Evolutionary conservation across 2,888 invertebrate genomes (phyloP).

Genomic region (Lordiphosa andalusiaca): DNA sequence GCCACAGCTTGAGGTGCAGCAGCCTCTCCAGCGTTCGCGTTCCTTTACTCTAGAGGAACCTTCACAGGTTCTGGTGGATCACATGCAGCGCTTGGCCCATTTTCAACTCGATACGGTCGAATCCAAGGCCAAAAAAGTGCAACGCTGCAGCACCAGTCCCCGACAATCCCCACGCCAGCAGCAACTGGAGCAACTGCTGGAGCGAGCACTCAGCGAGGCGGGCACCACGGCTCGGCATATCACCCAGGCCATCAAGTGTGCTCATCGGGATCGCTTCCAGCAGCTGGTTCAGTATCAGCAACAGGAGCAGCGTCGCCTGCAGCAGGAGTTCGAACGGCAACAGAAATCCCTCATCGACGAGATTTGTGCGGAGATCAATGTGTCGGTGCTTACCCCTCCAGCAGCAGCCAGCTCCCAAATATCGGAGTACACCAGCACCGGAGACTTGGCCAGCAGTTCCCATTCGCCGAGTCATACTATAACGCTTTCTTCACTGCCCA

Average conservation of each 20-base stretch:
- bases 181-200: conserved; percentile 39
- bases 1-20: conserved; percentile 15
- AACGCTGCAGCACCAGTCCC: conserved; percentile 21
- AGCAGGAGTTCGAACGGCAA: conserved; percentile 85
- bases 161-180: conserved; percentile 19
- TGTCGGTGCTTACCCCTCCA: conserved; percentile 30
- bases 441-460: conserved; percentile 22
- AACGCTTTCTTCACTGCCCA: conserved; percentile 5
- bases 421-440: conserved; percentile 50
- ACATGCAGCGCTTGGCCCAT: conserved; percentile 64
- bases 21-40: conserved; percentile 83
- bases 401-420: background rate
- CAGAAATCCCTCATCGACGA: conserved; percentile 82
- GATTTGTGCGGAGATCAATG: conserved; percentile 65
- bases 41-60: conserved; percentile 90
- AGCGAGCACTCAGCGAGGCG: conserved; percentile 23
- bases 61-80: conserved; percentile 85
- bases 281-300: conserved; percentile 84
- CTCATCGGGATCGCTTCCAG: conserved; percentile 85
- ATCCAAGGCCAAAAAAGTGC: conserved; percentile 77
- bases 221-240: conserved; percentile 25
- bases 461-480: conserved; percentile 6
- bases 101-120: conserved; percentile 76
- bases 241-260: conserved; percentile 81
- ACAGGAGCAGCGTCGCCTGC: conserved; percentile 84